Percentiles rank a stretch among this genome's conserved stretches.
Evolutionary conservation across 92 coral and sea anemone species (phyloP).

Genomic region (Porites lobata): DNA sequence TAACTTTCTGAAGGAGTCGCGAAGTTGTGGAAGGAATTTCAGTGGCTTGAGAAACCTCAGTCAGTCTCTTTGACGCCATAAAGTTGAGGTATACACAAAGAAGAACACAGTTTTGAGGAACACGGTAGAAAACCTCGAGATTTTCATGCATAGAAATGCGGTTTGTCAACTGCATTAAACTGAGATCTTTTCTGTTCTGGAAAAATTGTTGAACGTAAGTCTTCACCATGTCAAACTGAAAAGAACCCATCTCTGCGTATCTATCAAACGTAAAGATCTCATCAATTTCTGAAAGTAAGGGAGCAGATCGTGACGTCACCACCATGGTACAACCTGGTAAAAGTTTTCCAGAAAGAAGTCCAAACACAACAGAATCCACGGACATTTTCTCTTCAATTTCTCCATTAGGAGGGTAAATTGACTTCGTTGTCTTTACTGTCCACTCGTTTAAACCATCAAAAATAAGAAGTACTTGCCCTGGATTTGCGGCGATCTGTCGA

Average conservation of each 20-base stretch:
- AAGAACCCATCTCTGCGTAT: conserved; percentile 34
- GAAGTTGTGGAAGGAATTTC: conserved; percentile 38
- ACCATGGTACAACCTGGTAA: conserved; percentile 56
- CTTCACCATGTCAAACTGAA: conserved; percentile 31
- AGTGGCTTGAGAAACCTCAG: neutral
- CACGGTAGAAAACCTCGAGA: conserved; percentile 46
- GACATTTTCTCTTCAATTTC: conserved; percentile 15
- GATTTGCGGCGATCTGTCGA: conserved; percentile 21
- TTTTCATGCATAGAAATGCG: conserved; percentile 40
- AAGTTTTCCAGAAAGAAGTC: conserved; percentile 58
- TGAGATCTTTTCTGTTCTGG: conserved; percentile 20
- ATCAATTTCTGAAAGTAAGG: conserved; percentile 15
- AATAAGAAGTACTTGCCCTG: conserved; percentile 50
- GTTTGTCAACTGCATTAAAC: conserved; percentile 3
- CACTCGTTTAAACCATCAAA: conserved; percentile 71
- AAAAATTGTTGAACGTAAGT: conserved; percentile 32
- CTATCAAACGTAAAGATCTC: conserved; percentile 40
- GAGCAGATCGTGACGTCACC: conserved; percentile 61
- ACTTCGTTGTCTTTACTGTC: neutral
- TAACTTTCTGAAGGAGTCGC: conserved; percentile 13
- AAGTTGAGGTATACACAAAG: conserved; percentile 46
- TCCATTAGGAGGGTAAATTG: neutral
- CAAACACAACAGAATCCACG: conserved; percentile 33
- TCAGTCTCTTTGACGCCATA: conserved; percentile 8
- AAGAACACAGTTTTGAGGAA: conserved; percentile 58